A percentile compares a stretch with the other conserved stretches of the same genome.
phyloP scores from a whole-genome alignment of 2,888 invertebrate genomes.

The Tinea pellionella region DNA sequence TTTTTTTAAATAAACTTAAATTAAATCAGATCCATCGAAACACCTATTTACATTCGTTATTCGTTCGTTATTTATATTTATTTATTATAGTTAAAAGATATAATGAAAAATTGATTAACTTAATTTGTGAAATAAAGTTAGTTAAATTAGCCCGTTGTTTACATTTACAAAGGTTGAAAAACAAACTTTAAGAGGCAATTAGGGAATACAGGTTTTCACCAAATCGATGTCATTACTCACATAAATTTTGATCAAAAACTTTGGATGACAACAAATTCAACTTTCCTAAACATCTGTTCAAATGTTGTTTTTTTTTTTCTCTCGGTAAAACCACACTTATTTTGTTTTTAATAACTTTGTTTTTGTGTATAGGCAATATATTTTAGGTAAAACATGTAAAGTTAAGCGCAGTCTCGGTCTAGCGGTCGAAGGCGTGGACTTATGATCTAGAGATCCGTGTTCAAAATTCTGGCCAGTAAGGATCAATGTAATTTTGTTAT shows the following conservation, averaged over 20 bases:
- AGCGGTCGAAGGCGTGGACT: too few relatives aligned
- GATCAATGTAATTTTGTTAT: too few relatives aligned
- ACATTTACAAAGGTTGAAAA: not conserved
- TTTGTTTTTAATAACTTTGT: not conserved
- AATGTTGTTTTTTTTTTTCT: not conserved
- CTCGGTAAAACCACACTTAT: not conserved
- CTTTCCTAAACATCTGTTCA: not conserved
- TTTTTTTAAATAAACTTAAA: too few relatives aligned
- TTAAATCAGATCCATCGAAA: not conserved
- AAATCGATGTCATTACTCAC: not conserved
- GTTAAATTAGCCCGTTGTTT: not conserved
- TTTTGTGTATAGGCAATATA: not conserved
- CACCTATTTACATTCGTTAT: not conserved
- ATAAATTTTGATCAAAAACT: not conserved
- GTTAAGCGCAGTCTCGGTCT: too few relatives aligned
- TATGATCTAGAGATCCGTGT: too few relatives aligned
- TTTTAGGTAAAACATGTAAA: too few relatives aligned
- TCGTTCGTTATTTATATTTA: not conserved
- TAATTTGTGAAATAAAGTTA: not conserved
- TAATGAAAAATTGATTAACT: not conserved
- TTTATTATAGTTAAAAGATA: not conserved
- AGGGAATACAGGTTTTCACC: not conserved
- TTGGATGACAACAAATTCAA: not conserved
- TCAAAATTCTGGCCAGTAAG: too few relatives aligned
- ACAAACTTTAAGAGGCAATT: conserved; percentile 5